Percentiles rank a stretch among this genome's conserved stretches.
Evolutionary conservation across 2,797 vertebrate genomes (phyloP).

Genomic region (Fringilla coelebs): DNA sequence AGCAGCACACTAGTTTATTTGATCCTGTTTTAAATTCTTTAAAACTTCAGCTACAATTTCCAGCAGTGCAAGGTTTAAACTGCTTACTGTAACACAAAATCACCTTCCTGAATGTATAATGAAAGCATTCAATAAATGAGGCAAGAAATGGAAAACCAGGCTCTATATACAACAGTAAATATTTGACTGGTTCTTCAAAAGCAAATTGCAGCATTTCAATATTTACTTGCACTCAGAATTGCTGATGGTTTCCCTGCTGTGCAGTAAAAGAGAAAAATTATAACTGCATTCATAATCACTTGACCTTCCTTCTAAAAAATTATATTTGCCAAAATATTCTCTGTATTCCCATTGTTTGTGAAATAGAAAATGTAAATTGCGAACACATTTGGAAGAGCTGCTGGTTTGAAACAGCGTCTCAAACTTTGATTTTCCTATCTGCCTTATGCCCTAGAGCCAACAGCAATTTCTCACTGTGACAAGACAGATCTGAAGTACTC

Average conservation of each 20-base stretch:
- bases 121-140: slow-evolving; percentile 9
- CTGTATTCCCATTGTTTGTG: neutral
- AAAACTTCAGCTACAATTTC: neutral
- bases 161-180: slow-evolving; percentile 47
- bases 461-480: slow-evolving; percentile 5
- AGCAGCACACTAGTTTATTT: neutral
- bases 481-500: slow-evolving; percentile 5
- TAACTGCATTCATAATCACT: slow-evolving; percentile 25
- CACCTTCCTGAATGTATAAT: neutral
- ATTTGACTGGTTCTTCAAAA: slow-evolving; percentile 54
- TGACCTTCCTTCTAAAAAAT: slow-evolving; percentile 43
- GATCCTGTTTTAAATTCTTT: neutral
- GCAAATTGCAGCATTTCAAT: slow-evolving; percentile 58
- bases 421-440: neutral
- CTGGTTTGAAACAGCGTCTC: neutral
- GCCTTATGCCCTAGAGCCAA: neutral
- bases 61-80: neutral
- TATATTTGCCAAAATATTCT: slow-evolving; percentile 35
- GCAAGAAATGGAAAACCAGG: slow-evolving; percentile 50
- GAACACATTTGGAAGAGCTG: slow-evolving; percentile 19
- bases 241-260: slow-evolving; percentile 35
- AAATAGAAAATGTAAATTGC: slow-evolving; percentile 23
- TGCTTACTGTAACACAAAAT: slow-evolving; percentile 1
- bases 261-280: slow-evolving; percentile 50
- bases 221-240: slow-evolving; percentile 58